Conservation (phyloP, 2,888 invertebrate species). For the Caenorhabditis imperialis region DNA sequence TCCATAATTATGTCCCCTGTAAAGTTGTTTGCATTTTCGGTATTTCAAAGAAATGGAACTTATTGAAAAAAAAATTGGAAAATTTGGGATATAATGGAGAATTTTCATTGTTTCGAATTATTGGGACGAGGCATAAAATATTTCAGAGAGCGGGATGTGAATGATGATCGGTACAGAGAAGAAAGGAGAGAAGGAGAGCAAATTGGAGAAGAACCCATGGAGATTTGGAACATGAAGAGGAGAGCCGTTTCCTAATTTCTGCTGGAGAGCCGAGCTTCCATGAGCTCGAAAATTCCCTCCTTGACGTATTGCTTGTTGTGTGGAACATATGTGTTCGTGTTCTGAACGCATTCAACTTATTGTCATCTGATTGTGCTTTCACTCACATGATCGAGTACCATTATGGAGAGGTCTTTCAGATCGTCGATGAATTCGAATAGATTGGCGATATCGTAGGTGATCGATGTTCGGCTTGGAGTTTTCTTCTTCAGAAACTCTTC, state of each 20-base stretch:
- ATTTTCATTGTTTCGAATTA: neutral
- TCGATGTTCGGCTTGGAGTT: constrained; percentile 95
- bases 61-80: constrained; percentile 4
- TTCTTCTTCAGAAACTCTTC: constrained; percentile 96
- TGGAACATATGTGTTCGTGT: constrained; percentile 90
- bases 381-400: constrained; percentile 82
- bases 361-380: too few relatives aligned
- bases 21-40: too few relatives aligned
- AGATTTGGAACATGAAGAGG: neutral
- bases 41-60: neutral
- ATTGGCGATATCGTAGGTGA: constrained; percentile 95
- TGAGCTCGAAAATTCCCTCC: constrained; percentile 91
- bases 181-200: constrained; percentile 1
- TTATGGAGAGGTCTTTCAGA: constrained; percentile 92
- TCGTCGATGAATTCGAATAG: constrained; percentile 98
- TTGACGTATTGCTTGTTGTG: constrained; percentile 99
- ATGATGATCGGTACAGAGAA: constrained; percentile 19
- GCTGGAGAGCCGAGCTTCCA: constrained; percentile 54
- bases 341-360: too few relatives aligned
- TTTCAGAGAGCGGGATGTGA: neutral
- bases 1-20: too few relatives aligned
- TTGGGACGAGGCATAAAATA: neutral
- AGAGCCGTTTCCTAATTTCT: neutral
- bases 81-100: constrained; percentile 1
- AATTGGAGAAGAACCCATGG: constrained; percentile 1